These are phyloP conservation scores for Lipotes vexillifer DNA, from an alignment of 2,113 vertebrate genomes.

Conservation along the genomic window DNA sequence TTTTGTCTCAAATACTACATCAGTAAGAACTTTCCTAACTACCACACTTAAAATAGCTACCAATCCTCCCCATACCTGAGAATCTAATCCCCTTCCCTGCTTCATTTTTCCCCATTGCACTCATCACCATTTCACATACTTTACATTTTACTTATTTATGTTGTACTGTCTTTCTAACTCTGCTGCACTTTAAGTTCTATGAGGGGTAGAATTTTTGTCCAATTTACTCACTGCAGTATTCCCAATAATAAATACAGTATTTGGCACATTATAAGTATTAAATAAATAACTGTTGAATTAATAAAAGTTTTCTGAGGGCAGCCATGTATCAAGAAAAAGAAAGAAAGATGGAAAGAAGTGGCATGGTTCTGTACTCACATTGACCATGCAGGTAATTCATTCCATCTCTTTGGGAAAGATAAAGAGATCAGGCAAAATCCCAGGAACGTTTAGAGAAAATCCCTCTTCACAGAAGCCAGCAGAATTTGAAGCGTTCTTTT, in stretches of 20 bases:
- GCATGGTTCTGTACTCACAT: neutral
- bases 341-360: neutral
- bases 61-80: neutral
- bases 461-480: neutral
- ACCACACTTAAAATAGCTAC: neutral
- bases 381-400: neutral
- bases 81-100: neutral
- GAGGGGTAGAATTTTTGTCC: neutral
- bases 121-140: neutral
- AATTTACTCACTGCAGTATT: neutral
- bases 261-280: neutral
- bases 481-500: neutral
- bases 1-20: neutral
- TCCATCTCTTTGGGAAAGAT: neutral
- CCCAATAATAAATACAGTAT: neutral
- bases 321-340: neutral
- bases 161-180: neutral
- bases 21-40: neutral
- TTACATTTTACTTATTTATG: neutral
- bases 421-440: neutral
- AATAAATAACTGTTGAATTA: neutral
- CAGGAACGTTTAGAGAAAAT: neutral
- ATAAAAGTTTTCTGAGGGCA: neutral
- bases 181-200: neutral
- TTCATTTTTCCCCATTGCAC: neutral